These are phyloP conservation scores for Synanthedon formicaeformis DNA, from an alignment of 2,888 invertebrate species.

Conservation along the genomic window DNA sequence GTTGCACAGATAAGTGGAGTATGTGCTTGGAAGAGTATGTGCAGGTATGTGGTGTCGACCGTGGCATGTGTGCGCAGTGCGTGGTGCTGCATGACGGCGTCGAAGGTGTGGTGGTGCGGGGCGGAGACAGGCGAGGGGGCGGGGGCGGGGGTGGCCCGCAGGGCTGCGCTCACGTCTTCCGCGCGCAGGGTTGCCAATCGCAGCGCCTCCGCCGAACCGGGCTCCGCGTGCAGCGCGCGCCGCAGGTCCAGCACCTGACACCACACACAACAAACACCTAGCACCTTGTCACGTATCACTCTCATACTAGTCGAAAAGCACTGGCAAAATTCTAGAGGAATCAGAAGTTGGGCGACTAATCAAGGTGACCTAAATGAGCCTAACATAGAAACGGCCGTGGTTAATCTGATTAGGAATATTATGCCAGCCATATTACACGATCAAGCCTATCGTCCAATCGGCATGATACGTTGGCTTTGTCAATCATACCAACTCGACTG, in stretches of 20 bases:
- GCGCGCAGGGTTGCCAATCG: constrained; percentile 66
- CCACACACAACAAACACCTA: constrained; percentile 15
- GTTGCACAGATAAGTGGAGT: constrained; percentile 17
- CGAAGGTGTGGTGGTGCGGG: constrained; percentile 67
- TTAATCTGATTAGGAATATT: too few relatives aligned
- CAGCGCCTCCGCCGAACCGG: constrained; percentile 68
- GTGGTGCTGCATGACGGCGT: constrained; percentile 68
- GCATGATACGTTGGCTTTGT: too few relatives aligned
- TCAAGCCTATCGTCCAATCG: too few relatives aligned
- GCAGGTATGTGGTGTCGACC: constrained; percentile 29
- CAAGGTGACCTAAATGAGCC: too few relatives aligned
- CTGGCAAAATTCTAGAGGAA: too few relatives aligned
- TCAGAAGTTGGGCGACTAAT: too few relatives aligned
- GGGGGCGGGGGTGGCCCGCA: constrained; percentile 25
- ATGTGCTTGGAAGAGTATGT: constrained; percentile 5
- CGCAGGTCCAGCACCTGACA: constrained; percentile 84
- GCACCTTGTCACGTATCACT: not conserved
- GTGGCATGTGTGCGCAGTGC: constrained; percentile 63
- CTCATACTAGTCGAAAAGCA: too few relatives aligned
- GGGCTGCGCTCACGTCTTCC: constrained; percentile 67
- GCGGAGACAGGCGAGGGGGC: constrained; percentile 35
- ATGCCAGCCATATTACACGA: too few relatives aligned
- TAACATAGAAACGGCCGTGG: too few relatives aligned
- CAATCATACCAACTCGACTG: too few relatives aligned
- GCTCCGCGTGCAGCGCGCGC: constrained; percentile 83